These are phyloP conservation scores for Phortica okadai DNA, from an alignment of 2,888 invertebrate genomes.

Conservation along the genomic window DNA sequence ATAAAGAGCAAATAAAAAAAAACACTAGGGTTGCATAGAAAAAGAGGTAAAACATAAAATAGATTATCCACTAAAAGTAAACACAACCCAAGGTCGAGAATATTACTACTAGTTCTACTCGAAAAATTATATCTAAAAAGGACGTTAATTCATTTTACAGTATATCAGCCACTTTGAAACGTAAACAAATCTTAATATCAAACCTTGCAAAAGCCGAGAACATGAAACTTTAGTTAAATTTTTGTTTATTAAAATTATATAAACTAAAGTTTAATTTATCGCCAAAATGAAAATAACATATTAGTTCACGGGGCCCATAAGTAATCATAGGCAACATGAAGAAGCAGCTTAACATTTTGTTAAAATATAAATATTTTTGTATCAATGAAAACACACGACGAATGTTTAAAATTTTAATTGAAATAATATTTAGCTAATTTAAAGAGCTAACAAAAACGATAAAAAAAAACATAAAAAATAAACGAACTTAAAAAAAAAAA, in stretches of 20 bases:
- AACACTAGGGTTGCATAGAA: not conserved
- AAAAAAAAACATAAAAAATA: constrained; percentile 28
- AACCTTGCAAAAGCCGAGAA: too few relatives aligned
- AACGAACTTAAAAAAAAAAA: constrained; percentile 24
- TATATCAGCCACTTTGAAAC: too few relatives aligned
- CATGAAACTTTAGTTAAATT: too few relatives aligned
- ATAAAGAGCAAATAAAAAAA: constrained; percentile 11
- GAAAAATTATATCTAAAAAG: too few relatives aligned
- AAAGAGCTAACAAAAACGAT: not conserved
- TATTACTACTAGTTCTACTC: too few relatives aligned
- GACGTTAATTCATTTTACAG: too few relatives aligned
- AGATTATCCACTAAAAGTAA: not conserved
- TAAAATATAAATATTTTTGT: not conserved
- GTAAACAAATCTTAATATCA: too few relatives aligned
- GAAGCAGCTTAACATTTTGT: not conserved
- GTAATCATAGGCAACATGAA: not conserved
- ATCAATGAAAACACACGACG: not conserved
- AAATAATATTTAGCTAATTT: not conserved
- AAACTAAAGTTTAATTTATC: too few relatives aligned
- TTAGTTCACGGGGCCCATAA: too few relatives aligned
- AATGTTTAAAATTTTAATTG: not conserved
- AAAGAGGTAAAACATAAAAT: not conserved
- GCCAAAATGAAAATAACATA: too few relatives aligned
- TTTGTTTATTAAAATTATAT: too few relatives aligned
- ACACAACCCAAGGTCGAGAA: too few relatives aligned